Conservation (phyloP, 2,888 invertebrate species). For the Lissonota sp. region DNA sequence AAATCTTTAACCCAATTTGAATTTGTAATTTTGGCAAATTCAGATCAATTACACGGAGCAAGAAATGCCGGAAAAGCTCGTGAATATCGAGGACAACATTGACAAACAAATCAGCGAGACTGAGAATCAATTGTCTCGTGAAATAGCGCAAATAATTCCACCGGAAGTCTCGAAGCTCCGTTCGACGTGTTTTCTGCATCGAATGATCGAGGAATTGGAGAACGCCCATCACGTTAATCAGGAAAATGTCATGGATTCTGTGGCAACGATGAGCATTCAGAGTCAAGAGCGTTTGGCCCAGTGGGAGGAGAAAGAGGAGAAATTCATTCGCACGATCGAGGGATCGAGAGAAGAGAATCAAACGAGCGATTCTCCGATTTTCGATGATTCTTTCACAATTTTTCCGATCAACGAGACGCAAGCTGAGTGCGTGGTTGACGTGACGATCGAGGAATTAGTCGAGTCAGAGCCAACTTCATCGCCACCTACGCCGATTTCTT, state of each 20-base stretch:
- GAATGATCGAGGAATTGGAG: slow-evolving; percentile 73
- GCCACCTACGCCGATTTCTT: neutral
- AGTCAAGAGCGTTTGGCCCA: slow-evolving; percentile 58
- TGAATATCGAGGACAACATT: slow-evolving; percentile 4
- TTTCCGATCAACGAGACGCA: slow-evolving; percentile 2
- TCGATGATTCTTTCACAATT: slow-evolving; percentile 25
- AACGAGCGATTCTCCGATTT: neutral
- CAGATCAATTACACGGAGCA: too few species aligned
- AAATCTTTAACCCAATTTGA: too few species aligned
- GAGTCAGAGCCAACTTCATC: slow-evolving; percentile 35
- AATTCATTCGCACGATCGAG: slow-evolving; percentile 71
- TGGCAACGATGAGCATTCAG: slow-evolving; percentile 52
- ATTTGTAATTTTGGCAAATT: too few species aligned
- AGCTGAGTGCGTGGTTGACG: slow-evolving; percentile 12
- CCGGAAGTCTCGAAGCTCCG: slow-evolving; percentile 60
- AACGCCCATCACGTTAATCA: slow-evolving; percentile 44
- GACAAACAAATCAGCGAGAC: slow-evolving; percentile 3
- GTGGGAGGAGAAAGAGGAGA: slow-evolving; percentile 74
- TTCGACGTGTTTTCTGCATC: slow-evolving; percentile 66
- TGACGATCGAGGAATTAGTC: slow-evolving; percentile 15
- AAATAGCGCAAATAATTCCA: slow-evolving; percentile 50
- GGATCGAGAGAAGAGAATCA: slow-evolving; percentile 27
- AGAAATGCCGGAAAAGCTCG: slow-evolving; percentile 33
- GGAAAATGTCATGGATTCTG: slow-evolving; percentile 41
- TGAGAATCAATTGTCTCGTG: slow-evolving; percentile 1